Evolutionary conservation across 2,888 invertebrate genomes (phyloP).

Genomic region (Drosophila meridiana): DNA sequence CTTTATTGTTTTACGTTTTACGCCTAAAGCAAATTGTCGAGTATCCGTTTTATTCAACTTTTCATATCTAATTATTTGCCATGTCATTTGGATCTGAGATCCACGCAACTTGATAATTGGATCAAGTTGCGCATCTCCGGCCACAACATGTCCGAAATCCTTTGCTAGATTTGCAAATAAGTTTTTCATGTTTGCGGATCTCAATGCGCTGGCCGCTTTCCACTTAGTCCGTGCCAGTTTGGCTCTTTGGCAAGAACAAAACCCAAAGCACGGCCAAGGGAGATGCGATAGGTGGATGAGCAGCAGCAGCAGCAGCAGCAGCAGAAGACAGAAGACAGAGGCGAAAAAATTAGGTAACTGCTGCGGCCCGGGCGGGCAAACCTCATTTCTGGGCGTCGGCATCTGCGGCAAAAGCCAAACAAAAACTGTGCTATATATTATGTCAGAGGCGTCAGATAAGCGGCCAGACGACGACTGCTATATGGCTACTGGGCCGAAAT

Average conservation of each 20-base stretch:
- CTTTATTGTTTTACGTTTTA: constrained; percentile 60
- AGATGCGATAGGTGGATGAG: constrained; percentile 33
- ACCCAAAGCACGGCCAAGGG: constrained; percentile 39
- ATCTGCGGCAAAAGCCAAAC: constrained; percentile 65
- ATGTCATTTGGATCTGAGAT: constrained; percentile 3
- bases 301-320: background rate
- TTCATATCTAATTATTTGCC: constrained; percentile 27
- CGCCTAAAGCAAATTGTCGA: constrained; percentile 45
- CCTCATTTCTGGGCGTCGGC: constrained; percentile 51
- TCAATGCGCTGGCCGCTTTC: constrained; percentile 23
- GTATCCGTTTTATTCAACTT: constrained; percentile 5
- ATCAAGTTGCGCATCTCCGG: constrained; percentile 1
- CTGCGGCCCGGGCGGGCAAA: constrained; percentile 40
- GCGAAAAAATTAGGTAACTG: constrained; percentile 53
- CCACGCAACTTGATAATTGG: constrained; percentile 5
- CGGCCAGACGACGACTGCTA: constrained; percentile 56
- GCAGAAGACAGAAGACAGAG: background rate
- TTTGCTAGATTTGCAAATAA: constrained; percentile 47
- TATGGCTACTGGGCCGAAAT: constrained; percentile 23
- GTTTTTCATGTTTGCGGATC: constrained; percentile 41
- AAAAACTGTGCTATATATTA: constrained; percentile 77
- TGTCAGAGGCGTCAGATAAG: constrained; percentile 80
- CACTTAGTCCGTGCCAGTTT: constrained; percentile 26
- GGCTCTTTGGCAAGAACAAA: constrained; percentile 39
- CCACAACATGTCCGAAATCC: constrained; percentile 34